Base-by-base conservation (phyloP, 2,888 invertebrate species). In the Ceraclea dissimilis region DNA sequence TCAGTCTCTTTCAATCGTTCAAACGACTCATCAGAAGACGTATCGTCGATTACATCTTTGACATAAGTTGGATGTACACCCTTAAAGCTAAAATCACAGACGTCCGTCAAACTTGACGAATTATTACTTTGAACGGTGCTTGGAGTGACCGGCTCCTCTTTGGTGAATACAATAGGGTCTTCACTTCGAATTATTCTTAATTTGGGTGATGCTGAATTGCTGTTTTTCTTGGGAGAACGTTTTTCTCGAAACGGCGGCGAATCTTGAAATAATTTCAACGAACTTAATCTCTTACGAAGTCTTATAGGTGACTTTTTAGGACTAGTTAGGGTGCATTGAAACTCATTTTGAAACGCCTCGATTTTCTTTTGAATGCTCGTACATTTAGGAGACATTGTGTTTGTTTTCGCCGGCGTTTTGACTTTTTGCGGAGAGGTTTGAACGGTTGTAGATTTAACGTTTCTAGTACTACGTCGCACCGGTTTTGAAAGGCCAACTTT, bases 401-500 rank as follows among this genome's bases (percentile, higher is more conserved):
- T n/a, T 8, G 39, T 39, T 39, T 39, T 39, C 4, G 13, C 39
- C 4, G 39, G 39, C 4, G 39, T 39, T 16, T n/a, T n/a, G 4
- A 39, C 39, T 39, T 39, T 39, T n/a, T n/a, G n/a, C 2, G 39
- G 39, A n/a, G 39, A 16, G 39, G 19, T 22, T 26, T 31, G 2
- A 13, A 13, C 54, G 18, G 18, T 44, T 54, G 47, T 34, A 56
- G 57, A 31, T 56, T 49, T 39, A 43, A 21, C 53, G 51, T 59
- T 60, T 47, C 17, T 16, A 26, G 21, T 19, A 44, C 63, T 69
- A 60, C 69, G 74, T 62, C 63, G 63, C 63, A 71, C 72, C 39
- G 74, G 72, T 60, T 68, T 70, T 2, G 76, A 73, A 51, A 76
- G 66, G 4, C 77, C 76, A 26, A 77, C 64, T 66, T 73, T 74